Conservation (phyloP, 92 coral and sea anemone species). For the Epizoanthus rinbou region DNA sequence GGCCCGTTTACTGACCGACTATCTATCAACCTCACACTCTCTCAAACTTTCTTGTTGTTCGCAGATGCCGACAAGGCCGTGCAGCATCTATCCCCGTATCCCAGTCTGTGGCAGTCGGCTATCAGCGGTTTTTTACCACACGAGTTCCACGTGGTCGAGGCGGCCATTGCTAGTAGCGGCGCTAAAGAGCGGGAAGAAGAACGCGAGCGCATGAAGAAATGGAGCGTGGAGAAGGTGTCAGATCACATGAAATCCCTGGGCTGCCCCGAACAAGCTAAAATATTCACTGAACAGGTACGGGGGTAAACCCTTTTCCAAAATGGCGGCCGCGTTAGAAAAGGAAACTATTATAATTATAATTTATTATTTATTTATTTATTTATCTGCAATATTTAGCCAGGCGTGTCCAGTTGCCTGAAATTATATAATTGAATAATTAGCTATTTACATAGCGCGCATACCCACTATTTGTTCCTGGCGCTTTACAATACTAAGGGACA, state of each 20-base stretch:
- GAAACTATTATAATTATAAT: no score
- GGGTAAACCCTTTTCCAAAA: no score
- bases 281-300: slow-evolving; percentile 57
- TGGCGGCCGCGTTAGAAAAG: no score
- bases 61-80: slow-evolving; percentile 71
- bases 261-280: slow-evolving; percentile 60
- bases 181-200: slow-evolving; percentile 48
- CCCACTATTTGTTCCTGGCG: no score
- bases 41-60: background rate
- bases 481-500: no score
- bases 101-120: slow-evolving; percentile 61
- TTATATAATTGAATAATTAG: no score
- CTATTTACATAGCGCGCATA: no score
- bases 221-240: slow-evolving; percentile 63
- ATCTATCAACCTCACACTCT: background rate
- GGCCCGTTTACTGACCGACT: no score
- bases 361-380: no score
- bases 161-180: slow-evolving; percentile 51
- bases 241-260: slow-evolving; percentile 59
- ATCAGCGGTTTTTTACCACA: slow-evolving; percentile 46
- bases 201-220: slow-evolving; percentile 43
- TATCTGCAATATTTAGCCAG: no score
- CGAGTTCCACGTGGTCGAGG: slow-evolving; percentile 50
- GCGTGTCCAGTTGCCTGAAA: no score
- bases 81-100: slow-evolving; percentile 59